phyloP scores from a whole-genome alignment of 1,140 invertebrate species.

The Drosophila novamexicana region DNA sequence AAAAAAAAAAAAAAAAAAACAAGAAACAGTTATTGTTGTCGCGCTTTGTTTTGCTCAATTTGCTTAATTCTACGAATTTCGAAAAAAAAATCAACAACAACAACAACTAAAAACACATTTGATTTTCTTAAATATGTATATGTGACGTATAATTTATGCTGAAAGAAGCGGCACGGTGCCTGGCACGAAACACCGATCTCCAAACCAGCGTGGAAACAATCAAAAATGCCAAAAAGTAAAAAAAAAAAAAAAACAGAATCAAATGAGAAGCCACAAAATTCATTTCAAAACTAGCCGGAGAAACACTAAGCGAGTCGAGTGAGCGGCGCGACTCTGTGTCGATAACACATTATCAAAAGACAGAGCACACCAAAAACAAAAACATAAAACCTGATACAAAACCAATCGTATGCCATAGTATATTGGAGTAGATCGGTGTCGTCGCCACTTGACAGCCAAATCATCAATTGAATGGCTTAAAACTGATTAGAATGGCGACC shows the following conservation, averaged over 20 bases:
- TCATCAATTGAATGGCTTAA: constrained; percentile 45
- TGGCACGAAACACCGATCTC: constrained; percentile 65
- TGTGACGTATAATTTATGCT: constrained; percentile 73
- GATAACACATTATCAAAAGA: constrained; percentile 49
- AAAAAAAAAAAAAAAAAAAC: constrained; percentile 8
- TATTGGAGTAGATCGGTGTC: constrained; percentile 44
- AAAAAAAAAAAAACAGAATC: constrained; percentile 8
- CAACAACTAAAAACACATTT: constrained; percentile 58
- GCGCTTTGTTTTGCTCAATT: constrained; percentile 36
- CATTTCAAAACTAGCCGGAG: constrained; percentile 64
- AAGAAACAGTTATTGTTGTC: constrained; percentile 47
- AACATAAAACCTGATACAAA: constrained; percentile 25
- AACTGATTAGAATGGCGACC: constrained; percentile 46
- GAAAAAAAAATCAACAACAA: constrained; percentile 17
- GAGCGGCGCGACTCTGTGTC: constrained; percentile 36
- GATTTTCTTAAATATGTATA: constrained; percentile 72
- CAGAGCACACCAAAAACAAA: neutral
- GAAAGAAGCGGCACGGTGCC: constrained; percentile 74
- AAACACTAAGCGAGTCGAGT: constrained; percentile 47
- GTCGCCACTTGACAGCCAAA: constrained; percentile 44
- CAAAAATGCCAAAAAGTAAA: constrained; percentile 45
- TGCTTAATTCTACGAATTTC: constrained; percentile 72
- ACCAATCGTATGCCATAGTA: constrained; percentile 21
- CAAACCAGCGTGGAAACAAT: constrained; percentile 73
- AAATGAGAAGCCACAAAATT: constrained; percentile 27